These are phyloP conservation scores for Pinctada fucata DNA, from an alignment of 2,888 invertebrate genomes.

Conservation along the genomic window DNA sequence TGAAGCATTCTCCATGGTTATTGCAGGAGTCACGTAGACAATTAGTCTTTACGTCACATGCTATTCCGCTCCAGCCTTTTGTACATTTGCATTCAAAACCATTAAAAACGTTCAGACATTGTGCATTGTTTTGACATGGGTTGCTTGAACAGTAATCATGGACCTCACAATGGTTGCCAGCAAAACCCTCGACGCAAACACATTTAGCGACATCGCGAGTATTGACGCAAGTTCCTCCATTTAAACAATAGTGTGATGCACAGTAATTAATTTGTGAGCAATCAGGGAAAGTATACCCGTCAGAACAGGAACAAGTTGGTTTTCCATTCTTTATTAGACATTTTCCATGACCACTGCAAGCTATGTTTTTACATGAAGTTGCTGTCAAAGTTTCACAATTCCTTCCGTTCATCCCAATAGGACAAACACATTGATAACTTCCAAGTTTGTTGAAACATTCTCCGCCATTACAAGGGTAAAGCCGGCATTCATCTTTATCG, in stretches of 20 bases:
- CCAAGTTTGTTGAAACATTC: slow-evolving; percentile 29
- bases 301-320: background rate
- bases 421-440: slow-evolving; percentile 25
- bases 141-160: slow-evolving; percentile 12
- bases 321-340: background rate
- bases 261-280: slow-evolving; percentile 7
- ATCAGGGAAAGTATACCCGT: background rate
- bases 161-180: slow-evolving; percentile 20
- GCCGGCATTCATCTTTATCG: slow-evolving; percentile 28
- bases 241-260: background rate
- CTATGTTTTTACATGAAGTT: background rate
- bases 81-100: slow-evolving; percentile 16
- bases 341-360: slow-evolving; percentile 9
- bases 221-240: slow-evolving; percentile 22
- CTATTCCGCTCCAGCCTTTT: slow-evolving; percentile 7
- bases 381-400: slow-evolving; percentile 20
- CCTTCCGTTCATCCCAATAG: slow-evolving; percentile 14
- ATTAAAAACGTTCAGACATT: slow-evolving; percentile 15
- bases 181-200: slow-evolving; percentile 15
- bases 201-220: background rate
- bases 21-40: slow-evolving; percentile 4
- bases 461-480: slow-evolving; percentile 11
- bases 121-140: slow-evolving; percentile 24
- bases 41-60: background rate
- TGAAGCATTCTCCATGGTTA: slow-evolving; percentile 20